Evolutionary conservation across 2,113 vertebrate genomes (phyloP), one percentile per base, ranked within the genome.

Genomic region (Muntiacus muntjak): DNA sequence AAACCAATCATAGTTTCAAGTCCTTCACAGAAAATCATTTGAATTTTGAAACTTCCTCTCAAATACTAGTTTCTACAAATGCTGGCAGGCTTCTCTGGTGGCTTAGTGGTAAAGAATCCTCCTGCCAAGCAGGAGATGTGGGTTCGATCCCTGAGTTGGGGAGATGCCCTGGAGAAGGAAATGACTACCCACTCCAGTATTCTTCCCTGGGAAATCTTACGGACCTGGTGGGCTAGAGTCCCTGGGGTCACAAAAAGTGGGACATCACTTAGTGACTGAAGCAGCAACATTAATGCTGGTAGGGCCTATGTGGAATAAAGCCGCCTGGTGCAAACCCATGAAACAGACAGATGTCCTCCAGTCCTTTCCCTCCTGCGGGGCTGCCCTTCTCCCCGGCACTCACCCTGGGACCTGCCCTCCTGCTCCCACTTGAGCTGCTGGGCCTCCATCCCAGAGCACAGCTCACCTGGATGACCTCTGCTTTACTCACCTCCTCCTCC

Each of bases 381-480:
- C 19, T 26, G 5, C n/a, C 57, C n/a, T 21, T n/a, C 21, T 17
- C 54, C 10, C 87, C 1, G 0, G 5, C 7, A 6, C 13, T 52
- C 2, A 8, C n/a, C 12, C 30, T 5, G 1, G 3, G n/a, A 21
- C 25, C 8, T 26, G 15, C 14, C 25, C 13, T 8, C 14, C 7
- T 4, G 13, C 2, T n/a, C 12, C 7, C 21, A 7, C 58, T 16
- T 28, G 15, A 8, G 3, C 26, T 23, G 15, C 25, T 36, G 26
- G n/a, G 7, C 10, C 43, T 25, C 89, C 19, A 21, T 9, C 30
- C 16, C 30, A 30, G 13, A 55, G n/a, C 30, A 30, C n/a, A 7
- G 10, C 26, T 36, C 17, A 5, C 17, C 2, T 2, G 6, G 26
- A 23, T 0, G 1, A 15, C 78, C 33, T 26, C 5, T 6, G 11